Evolutionary conservation across 2,888 invertebrate genomes (phyloP).

Genomic region (Lasiommata megera): DNA sequence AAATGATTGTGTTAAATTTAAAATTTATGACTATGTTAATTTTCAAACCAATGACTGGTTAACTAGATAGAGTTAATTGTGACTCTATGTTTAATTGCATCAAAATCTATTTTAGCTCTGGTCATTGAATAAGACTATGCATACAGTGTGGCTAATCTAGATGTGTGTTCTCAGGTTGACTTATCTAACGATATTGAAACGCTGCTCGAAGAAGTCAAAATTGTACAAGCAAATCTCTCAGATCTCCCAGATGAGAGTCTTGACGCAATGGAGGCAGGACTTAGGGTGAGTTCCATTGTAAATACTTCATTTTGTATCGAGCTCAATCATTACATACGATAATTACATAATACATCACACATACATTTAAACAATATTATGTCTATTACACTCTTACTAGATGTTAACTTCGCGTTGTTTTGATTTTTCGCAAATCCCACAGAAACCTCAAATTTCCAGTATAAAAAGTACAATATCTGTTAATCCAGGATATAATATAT

Average conservation of each 20-base stretch:
- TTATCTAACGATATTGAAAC: slow-evolving; percentile 85
- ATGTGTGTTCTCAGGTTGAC: slow-evolving; percentile 82
- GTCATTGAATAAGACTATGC: slow-evolving; percentile 4
- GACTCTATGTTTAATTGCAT: neutral
- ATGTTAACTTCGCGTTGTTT: too few species aligned
- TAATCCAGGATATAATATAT: too few species aligned
- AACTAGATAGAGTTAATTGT: neutral
- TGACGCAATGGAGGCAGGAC: slow-evolving; percentile 85
- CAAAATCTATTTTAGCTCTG: slow-evolving; percentile 29
- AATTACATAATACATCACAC: neutral
- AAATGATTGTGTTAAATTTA: neutral
- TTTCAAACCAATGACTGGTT: neutral
- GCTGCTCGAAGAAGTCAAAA: slow-evolving; percentile 84
- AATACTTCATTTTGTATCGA: slow-evolving; percentile 35
- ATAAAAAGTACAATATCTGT: too few species aligned
- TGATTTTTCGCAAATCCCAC: too few species aligned
- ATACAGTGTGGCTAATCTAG: slow-evolving; percentile 55
- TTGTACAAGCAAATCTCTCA: slow-evolving; percentile 84
- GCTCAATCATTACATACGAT: neutral
- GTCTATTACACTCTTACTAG: too few species aligned
- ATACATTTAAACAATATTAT: too few species aligned
- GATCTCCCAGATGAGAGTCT: slow-evolving; percentile 87
- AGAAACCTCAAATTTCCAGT: too few species aligned
- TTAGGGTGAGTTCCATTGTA: slow-evolving; percentile 83
- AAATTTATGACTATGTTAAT: neutral